Evolutionary conservation across 1,140 invertebrate genomes (phyloP).

Genomic region (Cotesia chilonis): DNA sequence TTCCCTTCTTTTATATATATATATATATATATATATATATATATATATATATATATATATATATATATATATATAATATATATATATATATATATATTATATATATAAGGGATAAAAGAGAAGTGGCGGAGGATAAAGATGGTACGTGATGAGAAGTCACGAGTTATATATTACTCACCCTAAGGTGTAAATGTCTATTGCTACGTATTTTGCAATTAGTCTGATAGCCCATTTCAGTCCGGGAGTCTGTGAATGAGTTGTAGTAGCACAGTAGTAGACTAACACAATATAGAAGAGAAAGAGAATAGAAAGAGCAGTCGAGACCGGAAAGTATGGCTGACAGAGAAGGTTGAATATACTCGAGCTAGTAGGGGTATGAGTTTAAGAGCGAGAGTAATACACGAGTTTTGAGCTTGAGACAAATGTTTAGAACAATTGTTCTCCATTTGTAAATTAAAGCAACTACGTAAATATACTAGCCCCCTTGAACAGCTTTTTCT

Average conservation of each 20-base stretch:
- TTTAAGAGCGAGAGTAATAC: background rate
- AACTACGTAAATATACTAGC: constrained; percentile 2
- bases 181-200: constrained; percentile 30
- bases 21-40: background rate
- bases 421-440: constrained; percentile 33
- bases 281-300: too few relatives aligned
- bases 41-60: too few relatives aligned
- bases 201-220: constrained; percentile 32
- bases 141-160: background rate
- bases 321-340: too few relatives aligned
- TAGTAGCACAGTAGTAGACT: background rate
- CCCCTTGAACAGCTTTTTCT: too few relatives aligned
- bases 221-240: constrained; percentile 29
- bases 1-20: background rate
- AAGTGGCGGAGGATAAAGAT: too few relatives aligned
- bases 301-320: too few relatives aligned
- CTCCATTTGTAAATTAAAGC: constrained; percentile 34
- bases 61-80: too few relatives aligned
- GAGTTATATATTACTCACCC: constrained; percentile 4
- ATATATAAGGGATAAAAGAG: background rate
- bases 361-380: background rate
- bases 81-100: too few relatives aligned
- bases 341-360: too few relatives aligned
- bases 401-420: constrained; percentile 15
- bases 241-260: constrained; percentile 8